These are phyloP conservation scores for Parnassius mnemosyne DNA, from an alignment of 2,888 invertebrate genomes.

Conservation along the genomic window DNA sequence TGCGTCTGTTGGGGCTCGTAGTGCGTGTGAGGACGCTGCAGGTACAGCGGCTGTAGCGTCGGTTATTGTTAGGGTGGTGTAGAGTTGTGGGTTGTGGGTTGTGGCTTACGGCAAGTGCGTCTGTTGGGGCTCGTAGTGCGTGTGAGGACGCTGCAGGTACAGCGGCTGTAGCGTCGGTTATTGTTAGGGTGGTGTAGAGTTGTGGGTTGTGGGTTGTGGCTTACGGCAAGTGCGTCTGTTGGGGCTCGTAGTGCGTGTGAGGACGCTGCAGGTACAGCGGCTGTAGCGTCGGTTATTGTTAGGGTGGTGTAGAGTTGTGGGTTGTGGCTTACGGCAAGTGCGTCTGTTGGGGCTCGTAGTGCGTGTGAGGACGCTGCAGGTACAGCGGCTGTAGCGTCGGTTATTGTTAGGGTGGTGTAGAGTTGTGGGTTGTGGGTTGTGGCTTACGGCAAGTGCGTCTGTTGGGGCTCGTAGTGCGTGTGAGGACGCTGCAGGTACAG, in stretches of 20 bases:
- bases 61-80: not conserved
- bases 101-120: constrained; percentile 43
- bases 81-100: constrained; percentile 14
- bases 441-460: constrained; percentile 34
- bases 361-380: constrained; percentile 34
- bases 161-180: constrained; percentile 17
- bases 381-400: constrained; percentile 19
- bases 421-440: no score
- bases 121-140: constrained; percentile 34
- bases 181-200: no score
- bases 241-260: constrained; percentile 34
- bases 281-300: constrained; percentile 8
- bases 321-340: constrained; percentile 42
- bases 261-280: constrained; percentile 28
- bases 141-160: constrained; percentile 31
- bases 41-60: constrained; percentile 18
- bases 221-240: constrained; percentile 35
- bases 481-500: constrained; percentile 31
- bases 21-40: constrained; percentile 35
- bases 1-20: constrained; percentile 35
- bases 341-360: constrained; percentile 32
- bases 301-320: no score
- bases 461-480: constrained; percentile 32
- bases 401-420: no score
- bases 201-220: no score